Conservation (phyloP, 2,797 vertebrate species). For the Mastacembelus armatus region DNA sequence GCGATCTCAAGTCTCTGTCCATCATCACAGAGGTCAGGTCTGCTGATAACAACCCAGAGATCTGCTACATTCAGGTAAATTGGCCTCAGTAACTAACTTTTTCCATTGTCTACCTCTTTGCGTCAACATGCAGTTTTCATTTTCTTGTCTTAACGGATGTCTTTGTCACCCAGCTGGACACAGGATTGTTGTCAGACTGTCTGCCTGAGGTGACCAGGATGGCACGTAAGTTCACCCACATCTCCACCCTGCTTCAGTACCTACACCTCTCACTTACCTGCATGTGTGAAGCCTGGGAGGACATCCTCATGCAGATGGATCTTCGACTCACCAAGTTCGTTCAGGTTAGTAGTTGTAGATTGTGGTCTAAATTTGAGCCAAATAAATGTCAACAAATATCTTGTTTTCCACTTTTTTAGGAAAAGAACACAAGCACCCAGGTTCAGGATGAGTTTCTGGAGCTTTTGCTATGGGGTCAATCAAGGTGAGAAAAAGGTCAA, state of each 20-base stretch:
- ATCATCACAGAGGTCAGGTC: slow-evolving; percentile 89
- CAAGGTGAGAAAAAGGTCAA: slow-evolving; percentile 82
- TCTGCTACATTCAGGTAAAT: slow-evolving; percentile 91
- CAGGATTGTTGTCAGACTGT: slow-evolving; percentile 91
- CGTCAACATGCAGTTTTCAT: background rate
- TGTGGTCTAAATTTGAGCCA: background rate
- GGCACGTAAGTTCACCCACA: slow-evolving; percentile 98
- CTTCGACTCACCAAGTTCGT: slow-evolving; percentile 97
- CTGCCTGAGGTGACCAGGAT: slow-evolving; percentile 96
- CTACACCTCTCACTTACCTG: slow-evolving; percentile 94
- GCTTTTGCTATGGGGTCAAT: slow-evolving; percentile 95
- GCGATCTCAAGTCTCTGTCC: slow-evolving; percentile 94
- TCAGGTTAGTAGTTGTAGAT: slow-evolving; percentile 83
- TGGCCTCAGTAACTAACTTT: background rate
- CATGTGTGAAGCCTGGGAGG: slow-evolving; percentile 99
- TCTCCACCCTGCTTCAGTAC: slow-evolving; percentile 97
- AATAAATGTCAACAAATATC: background rate
- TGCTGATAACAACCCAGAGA: slow-evolving; percentile 81
- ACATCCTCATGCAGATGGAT: slow-evolving; percentile 99
- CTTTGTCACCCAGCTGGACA: slow-evolving; percentile 87
- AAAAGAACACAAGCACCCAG: slow-evolving; percentile 97
- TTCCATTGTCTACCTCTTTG: background rate
- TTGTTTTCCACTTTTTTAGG: slow-evolving; percentile 73
- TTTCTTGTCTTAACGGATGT: background rate
- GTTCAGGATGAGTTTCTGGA: slow-evolving; percentile 99